A percentile compares a stretch with the other conserved stretches of the same genome.
These are phyloP conservation scores for Chelon labrosus DNA, from an alignment of 2,797 vertebrate species.

Conservation along the genomic window DNA sequence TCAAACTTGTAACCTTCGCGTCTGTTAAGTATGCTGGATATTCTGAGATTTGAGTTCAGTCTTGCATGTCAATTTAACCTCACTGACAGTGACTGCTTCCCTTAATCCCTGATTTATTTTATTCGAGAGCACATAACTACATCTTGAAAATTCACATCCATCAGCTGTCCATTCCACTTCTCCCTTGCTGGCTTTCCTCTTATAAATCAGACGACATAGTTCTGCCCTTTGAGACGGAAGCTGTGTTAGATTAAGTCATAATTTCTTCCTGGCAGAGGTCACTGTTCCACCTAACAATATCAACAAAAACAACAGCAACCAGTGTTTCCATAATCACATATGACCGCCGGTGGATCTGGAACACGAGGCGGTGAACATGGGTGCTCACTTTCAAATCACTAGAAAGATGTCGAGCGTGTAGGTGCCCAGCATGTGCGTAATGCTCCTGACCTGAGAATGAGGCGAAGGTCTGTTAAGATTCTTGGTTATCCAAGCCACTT, in stretches of 20 bases:
- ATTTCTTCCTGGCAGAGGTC: neutral
- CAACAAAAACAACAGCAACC: neutral
- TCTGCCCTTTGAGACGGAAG: conserved; percentile 1
- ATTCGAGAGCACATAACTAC: conserved; percentile 16
- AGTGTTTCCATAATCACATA: neutral
- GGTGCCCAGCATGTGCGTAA: no score
- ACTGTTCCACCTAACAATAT: neutral
- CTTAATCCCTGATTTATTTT: conserved; percentile 32
- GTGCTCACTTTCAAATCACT: neutral
- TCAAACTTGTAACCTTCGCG: conserved; percentile 42
- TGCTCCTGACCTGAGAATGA: no score
- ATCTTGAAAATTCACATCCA: conserved; percentile 22
- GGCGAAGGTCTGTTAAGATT: no score
- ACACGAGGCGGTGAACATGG: neutral
- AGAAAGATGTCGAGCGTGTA: neutral
- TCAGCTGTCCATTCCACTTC: neutral
- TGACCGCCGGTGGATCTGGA: conserved; percentile 4
- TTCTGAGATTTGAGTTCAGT: conserved; percentile 15
- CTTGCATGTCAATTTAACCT: conserved; percentile 34
- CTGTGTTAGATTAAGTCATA: conserved; percentile 15
- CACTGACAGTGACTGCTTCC: conserved; percentile 8
- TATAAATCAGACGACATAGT: conserved; percentile 6
- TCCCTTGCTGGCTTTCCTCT: neutral
- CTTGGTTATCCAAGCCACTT: no score
- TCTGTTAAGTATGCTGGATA: conserved; percentile 37